A percentile compares a stretch with the other conserved stretches of the same genome.
Evolutionary conservation across 2,113 vertebrate species (phyloP).

Genomic region (Ceratotherium simum): DNA sequence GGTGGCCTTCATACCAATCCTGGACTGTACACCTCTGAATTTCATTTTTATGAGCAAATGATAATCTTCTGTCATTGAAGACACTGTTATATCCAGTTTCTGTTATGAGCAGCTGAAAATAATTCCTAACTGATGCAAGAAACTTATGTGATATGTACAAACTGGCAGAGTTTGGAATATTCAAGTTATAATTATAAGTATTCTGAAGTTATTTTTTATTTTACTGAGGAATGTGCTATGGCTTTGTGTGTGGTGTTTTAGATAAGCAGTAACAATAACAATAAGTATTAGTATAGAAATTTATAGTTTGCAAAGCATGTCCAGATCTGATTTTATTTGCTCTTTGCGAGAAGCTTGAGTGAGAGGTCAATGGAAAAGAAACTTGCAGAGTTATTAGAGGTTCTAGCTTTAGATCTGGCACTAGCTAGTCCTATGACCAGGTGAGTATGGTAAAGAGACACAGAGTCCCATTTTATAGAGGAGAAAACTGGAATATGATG

Average conservation of each 20-base stretch:
- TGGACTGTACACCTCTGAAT: not conserved
- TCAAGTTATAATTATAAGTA: constrained; percentile 46
- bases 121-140: constrained; percentile 50
- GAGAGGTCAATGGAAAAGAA: not conserved
- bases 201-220: constrained; percentile 48
- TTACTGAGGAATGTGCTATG: not conserved
- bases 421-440: not conserved
- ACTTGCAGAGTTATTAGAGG: not conserved
- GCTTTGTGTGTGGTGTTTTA: not conserved
- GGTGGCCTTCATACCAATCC: not conserved
- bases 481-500: not conserved
- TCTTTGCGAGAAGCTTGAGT: not conserved
- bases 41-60: constrained; percentile 40
- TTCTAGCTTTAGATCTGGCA: not conserved
- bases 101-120: constrained; percentile 61
- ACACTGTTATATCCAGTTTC: constrained; percentile 52
- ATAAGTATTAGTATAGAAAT: not conserved
- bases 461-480: not conserved
- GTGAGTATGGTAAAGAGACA: not conserved
- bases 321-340: not conserved
- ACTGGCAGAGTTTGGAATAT: constrained; percentile 48
- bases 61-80: constrained; percentile 21
- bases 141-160: constrained; percentile 54
- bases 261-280: not conserved
- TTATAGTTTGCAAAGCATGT: not conserved